phyloP scores from a whole-genome alignment of 2,888 invertebrate species.

The Alsophila aescularia region DNA sequence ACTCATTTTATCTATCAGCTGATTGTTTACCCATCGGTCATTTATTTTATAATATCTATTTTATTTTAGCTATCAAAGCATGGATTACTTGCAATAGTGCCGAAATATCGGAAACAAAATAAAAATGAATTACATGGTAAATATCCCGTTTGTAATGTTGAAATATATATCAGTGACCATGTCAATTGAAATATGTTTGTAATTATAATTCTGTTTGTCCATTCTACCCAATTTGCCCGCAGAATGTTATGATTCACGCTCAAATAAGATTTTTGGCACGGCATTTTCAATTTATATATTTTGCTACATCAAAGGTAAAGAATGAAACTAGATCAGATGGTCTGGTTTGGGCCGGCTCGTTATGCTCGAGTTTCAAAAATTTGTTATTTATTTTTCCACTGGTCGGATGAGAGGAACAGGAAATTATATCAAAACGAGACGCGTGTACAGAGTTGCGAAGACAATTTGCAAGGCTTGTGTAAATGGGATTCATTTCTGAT shows the following conservation, averaged over 20 bases:
- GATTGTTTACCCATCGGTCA: too few species aligned
- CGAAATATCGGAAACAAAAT: too few species aligned
- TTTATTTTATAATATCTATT: too few species aligned
- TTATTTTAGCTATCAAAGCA: too few species aligned
- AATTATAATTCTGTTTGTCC: too few species aligned
- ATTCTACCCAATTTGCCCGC: neutral
- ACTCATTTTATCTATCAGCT: too few species aligned
- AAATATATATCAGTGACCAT: too few species aligned
- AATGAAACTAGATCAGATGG: neutral
- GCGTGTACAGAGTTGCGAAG: neutral
- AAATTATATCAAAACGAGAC: neutral
- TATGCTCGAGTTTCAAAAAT: conserved; percentile 1
- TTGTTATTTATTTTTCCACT: conserved; percentile 1
- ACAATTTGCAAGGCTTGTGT: neutral
- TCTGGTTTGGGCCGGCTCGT: neutral
- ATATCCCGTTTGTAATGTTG: too few species aligned
- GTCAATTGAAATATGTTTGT: too few species aligned
- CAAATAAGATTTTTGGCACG: neutral
- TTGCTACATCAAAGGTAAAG: conserved; percentile 6
- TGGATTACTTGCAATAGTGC: too few species aligned
- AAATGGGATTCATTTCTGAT: neutral
- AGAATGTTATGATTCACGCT: neutral
- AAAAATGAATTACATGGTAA: too few species aligned
- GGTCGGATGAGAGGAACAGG: neutral
- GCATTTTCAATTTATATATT: conserved; percentile 2